phyloP scores from a whole-genome alignment of 2,888 invertebrate genomes.

The Nephrotoma appendiculata region DNA sequence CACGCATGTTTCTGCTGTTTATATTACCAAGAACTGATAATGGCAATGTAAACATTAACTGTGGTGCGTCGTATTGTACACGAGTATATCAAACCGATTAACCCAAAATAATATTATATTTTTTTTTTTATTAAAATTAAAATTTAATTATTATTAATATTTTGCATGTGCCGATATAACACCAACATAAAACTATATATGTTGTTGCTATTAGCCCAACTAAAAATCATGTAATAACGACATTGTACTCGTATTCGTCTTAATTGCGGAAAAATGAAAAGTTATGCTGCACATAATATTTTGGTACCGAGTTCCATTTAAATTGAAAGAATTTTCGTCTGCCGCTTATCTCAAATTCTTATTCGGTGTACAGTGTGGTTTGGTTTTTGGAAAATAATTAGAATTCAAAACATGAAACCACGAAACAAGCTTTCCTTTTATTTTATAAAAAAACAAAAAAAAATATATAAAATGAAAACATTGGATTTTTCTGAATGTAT shows the following conservation, averaged over 20 bases:
- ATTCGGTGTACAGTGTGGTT: neutral
- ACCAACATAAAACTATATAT: neutral
- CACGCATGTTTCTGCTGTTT: neutral
- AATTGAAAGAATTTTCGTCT: neutral
- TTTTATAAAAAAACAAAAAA: neutral
- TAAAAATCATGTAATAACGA: neutral
- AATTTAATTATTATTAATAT: neutral
- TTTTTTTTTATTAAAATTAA: neutral
- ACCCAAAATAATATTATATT: neutral
- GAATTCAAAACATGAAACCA: neutral
- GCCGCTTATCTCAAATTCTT: neutral
- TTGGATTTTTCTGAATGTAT: neutral
- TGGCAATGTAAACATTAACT: neutral
- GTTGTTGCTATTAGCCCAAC: neutral
- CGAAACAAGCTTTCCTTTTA: neutral
- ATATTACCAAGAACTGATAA: neutral
- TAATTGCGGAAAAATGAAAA: neutral
- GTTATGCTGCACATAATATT: neutral
- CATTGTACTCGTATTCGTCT: neutral
- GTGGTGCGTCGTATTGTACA: neutral
- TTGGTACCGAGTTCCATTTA: neutral
- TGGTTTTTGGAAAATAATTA: neutral
- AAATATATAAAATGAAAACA: neutral
- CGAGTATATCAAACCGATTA: neutral
- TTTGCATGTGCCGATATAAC: neutral